Evolutionary conservation across 2,113 vertebrate genomes (phyloP), one percentile per base, ranked within the genome.

Genomic region (Pseudolaguvia tuberculata): DNA sequence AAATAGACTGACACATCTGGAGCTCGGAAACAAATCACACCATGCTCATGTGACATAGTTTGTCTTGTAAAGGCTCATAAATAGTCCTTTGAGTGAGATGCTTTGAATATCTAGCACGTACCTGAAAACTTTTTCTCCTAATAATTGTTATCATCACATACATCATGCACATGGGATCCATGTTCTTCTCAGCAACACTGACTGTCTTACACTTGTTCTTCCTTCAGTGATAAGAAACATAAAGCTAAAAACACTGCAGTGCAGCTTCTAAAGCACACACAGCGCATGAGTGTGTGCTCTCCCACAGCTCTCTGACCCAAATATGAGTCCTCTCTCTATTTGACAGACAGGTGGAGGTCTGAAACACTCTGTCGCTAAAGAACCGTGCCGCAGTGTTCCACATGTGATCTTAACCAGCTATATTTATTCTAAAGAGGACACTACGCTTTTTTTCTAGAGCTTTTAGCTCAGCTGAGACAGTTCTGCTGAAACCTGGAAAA

Each of bases 281-380:
- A 13, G 45, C 52, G 51, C 59, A 52, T 76, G 69, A 61, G 23
- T 78, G 70, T 70, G 61, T 57, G 39, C 9, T 25, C 65, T 79
- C 86, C 85, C 85, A 86, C 78, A 83, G 84, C 83, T 80, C 79
- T 81, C 79, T 87, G 87, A 89, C 88, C 88, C 83, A 90, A 81
- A 87, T 89, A 81, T 73, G 21, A 73, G 82, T 72, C 81, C 84
- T 77, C 80, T 84, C 76, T 86, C 83, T 69, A 67, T 79, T 71
- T 82, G 83, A 82, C 23, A 78, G 86, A 82, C 31, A 81, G 86
- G 84, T 86, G 81, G 79, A 81, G 83, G 75, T 80, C 82, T 79
- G 79, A 67, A 82, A 78, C 73, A 79, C 65, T 5, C 56, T 79
- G 80, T 82, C 79, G 73, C 84, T 79, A 70, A 53, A 61, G 80